phyloP scores from a whole-genome alignment of 2,888 invertebrate genomes.

The Meganola albula region DNA sequence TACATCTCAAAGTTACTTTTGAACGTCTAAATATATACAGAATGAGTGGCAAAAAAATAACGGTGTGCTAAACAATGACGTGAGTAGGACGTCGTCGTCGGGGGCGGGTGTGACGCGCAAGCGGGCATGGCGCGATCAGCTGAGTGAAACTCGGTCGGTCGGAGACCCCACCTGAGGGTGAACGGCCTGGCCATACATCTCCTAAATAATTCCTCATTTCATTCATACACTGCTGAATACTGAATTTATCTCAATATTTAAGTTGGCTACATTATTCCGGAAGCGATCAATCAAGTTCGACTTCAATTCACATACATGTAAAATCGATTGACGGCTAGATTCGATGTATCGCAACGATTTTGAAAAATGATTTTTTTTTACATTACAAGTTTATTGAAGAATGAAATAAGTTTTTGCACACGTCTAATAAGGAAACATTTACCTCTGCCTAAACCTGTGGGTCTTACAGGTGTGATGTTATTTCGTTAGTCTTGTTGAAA shows the following conservation, averaged over 20 bases:
- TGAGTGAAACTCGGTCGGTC: constrained; percentile 70
- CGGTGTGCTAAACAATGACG: constrained; percentile 34
- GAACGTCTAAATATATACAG: constrained; percentile 8
- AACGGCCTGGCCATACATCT: constrained; percentile 56
- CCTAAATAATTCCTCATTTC: constrained; percentile 66
- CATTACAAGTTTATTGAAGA: too few relatives aligned
- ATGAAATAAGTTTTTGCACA: too few relatives aligned
- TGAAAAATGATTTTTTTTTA: too few relatives aligned
- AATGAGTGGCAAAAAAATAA: constrained; percentile 34
- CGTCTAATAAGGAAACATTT: too few relatives aligned
- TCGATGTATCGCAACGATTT: too few relatives aligned
- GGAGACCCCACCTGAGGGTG: constrained; percentile 55
- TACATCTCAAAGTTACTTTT: too few relatives aligned
- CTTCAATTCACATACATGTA: constrained; percentile 27
- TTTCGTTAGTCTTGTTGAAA: too few relatives aligned
- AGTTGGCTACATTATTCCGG: constrained; percentile 48
- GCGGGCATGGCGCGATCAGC: constrained; percentile 50
- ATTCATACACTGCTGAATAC: constrained; percentile 51
- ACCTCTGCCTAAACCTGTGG: too few relatives aligned
- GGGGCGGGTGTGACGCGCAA: constrained; percentile 33
- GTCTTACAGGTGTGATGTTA: too few relatives aligned
- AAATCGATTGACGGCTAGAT: constrained; percentile 32
- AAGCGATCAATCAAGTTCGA: constrained; percentile 48
- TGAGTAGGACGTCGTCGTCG: constrained; percentile 21
- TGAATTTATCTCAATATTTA: constrained; percentile 68